Evolutionary conservation across 92 coral and sea anemone genomes (phyloP).

Genomic region (Porites cylindrica): DNA sequence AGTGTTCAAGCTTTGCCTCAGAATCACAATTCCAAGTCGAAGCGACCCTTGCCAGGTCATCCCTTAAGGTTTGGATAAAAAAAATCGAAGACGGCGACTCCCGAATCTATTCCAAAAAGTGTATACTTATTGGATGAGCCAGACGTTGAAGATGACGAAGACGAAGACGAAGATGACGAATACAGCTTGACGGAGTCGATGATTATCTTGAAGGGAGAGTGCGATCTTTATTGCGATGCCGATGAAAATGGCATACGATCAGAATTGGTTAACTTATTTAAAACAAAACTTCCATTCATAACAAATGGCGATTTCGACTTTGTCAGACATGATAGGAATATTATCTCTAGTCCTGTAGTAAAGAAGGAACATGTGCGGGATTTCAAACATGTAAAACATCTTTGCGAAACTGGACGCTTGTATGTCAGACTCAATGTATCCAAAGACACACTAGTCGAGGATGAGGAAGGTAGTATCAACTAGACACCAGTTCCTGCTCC

Average conservation of each 20-base stretch:
- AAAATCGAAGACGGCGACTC: too few relatives aligned
- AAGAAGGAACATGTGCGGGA: conserved; percentile 13
- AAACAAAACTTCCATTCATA: conserved; percentile 31
- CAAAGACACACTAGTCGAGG: too few relatives aligned
- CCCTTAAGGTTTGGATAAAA: too few relatives aligned
- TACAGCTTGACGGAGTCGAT: conserved; percentile 23
- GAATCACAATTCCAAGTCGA: too few relatives aligned
- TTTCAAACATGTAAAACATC: conserved; percentile 59
- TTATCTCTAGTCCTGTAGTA: too few relatives aligned
- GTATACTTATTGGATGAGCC: too few relatives aligned
- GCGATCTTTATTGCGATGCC: conserved; percentile 26
- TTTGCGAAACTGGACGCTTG: conserved; percentile 57
- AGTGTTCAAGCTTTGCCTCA: too few relatives aligned
- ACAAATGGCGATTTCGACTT: conserved; percentile 20
- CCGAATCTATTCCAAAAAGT: too few relatives aligned
- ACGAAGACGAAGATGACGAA: too few relatives aligned
- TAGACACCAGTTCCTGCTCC: neutral
- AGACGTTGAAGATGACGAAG: conserved; percentile 36
- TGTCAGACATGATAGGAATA: too few relatives aligned
- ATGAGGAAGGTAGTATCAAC: neutral
- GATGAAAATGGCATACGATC: too few relatives aligned
- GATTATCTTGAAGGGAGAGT: conserved; percentile 55
- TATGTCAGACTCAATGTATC: conserved; percentile 51
- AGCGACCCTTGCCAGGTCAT: too few relatives aligned
- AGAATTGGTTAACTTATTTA: conserved; percentile 35